Base-by-base conservation (phyloP, 1,140 invertebrate genomes). In the Sycophila sp. region DNA sequence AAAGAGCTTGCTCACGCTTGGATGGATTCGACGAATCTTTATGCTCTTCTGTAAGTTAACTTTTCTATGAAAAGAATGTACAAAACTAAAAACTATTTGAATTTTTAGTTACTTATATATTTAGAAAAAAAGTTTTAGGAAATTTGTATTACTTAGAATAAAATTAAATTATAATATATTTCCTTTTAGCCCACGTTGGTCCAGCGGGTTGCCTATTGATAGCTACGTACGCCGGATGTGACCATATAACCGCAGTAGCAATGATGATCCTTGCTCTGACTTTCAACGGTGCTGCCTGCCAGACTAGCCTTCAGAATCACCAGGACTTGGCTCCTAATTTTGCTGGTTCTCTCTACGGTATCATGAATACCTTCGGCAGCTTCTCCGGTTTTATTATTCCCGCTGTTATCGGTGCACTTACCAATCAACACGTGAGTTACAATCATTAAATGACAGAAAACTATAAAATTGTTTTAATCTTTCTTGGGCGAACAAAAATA, bases 311-410 rank as follows among this genome's bases (percentile, higher is more conserved):
- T 77, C 91, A 93, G 76, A 96, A 96, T 80, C 93, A 94, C 71
- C 91, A 96, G 83, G 94, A 95, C 83, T 84, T 96, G 36, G 92
- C 94, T 0, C 92, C 92, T 2, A 95, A 94, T 81, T 94, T 89
- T 85, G 94, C 94, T 19, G 92, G 92, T 38, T 91, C 91, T 1
- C 78, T 93, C 8, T 93, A 93, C 69, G 92, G 92, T 19, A 90
- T 93, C 40, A 91, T 92, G 64, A 93, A 93, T 72, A 91, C 90
- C 15, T 84, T 93, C 40, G 92, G 91, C 7, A 91, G 91, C 42
- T 92, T 91, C 1, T 89, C 92, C 11, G 92, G 92, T 45, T 92
- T 93, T 73, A 90, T 93, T 45, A 91, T 92, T 28, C 92, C 92
- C 0, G 83, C 91, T 62, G 88, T 93, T 62, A 90, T 92, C 45